Base-by-base conservation (phyloP, 2,888 invertebrate genomes). In the Tenodera sinensis region DNA sequence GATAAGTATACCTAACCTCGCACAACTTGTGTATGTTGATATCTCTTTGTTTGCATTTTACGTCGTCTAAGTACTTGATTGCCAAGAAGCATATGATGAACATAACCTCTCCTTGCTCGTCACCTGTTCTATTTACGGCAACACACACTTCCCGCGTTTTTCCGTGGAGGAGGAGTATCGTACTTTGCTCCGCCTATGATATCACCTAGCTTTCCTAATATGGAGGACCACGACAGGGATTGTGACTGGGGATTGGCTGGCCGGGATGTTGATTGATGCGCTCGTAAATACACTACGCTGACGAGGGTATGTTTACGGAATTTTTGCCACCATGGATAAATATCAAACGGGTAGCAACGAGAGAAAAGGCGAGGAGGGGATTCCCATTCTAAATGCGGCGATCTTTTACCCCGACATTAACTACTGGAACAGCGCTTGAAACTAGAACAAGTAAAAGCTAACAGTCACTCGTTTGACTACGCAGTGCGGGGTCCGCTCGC, bases 201-300 rank as follows among this genome's bases (percentile, higher is more conserved):
- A 89, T 90, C 89, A 88, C 89, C 89, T 89, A 86, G 89, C 89
- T 88, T 90, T 89, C 90, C 90, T 89, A 89, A 90, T 90, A 90
- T 90, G 90, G 90, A 89, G 89, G 89, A 89, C 89, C 88, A 84
- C 47, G 89, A 84, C 89, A 85, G 81, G 85, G 85, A 54, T 87
- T 89, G 88, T 90, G 83, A 34, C 84, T 83, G 86, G 89, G 88
- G 90, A 90, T 90, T 90, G 90, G 90, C 84, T 85, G 89, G 88
- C 82, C 71, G 54, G 82, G 15, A 85, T 81, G 85, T 89, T 90
- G 90, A 90, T 90, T 90, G 90, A 90, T 90, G 89, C 84, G 83
- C 83, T 89, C 89, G 88, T 89, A 89, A 89, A 89, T 89, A 88
- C 89, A 89, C 89, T 88, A 89, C 90, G 90, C 86, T 86, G 89